Evolutionary conservation across 2,888 invertebrate genomes (phyloP).

Genomic region (Hirtodrosophila cameraria): DNA sequence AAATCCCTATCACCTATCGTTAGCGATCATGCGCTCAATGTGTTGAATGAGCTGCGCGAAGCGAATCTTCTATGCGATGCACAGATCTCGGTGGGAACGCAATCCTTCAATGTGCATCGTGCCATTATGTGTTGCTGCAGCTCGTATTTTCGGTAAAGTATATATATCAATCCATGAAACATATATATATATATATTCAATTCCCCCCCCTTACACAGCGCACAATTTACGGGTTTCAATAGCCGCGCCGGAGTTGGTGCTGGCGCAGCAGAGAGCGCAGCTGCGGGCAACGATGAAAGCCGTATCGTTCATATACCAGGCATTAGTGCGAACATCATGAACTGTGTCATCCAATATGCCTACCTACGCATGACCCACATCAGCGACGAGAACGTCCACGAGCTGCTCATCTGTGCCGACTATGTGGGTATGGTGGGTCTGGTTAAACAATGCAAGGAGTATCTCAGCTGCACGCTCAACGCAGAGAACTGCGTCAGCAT

Average conservation of each 20-base stretch:
- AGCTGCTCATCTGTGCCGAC: slow-evolving; percentile 93
- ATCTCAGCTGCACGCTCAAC: slow-evolving; percentile 88
- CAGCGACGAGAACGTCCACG: slow-evolving; percentile 91
- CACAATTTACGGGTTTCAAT: slow-evolving; percentile 81
- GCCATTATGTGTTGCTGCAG: slow-evolving; percentile 95
- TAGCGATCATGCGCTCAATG: slow-evolving; percentile 93
- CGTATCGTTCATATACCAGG: slow-evolving; percentile 91
- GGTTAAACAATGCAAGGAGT: slow-evolving; percentile 91
- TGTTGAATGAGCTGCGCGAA: slow-evolving; percentile 92
- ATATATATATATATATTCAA: too few relatives aligned
- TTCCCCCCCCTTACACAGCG: too few relatives aligned
- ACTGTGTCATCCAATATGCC: slow-evolving; percentile 92
- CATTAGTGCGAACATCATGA: slow-evolving; percentile 91
- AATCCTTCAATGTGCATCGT: slow-evolving; percentile 93
- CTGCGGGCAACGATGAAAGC: slow-evolving; percentile 84
- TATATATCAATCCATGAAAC: too few relatives aligned
- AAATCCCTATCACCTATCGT: slow-evolving; percentile 85
- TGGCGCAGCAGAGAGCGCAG: slow-evolving; percentile 8
- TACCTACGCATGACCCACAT: slow-evolving; percentile 92
- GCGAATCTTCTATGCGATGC: slow-evolving; percentile 95
- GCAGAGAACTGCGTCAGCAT: slow-evolving; percentile 93
- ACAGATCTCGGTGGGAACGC: slow-evolving; percentile 91
- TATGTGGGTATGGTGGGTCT: slow-evolving; percentile 94
- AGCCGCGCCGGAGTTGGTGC: slow-evolving; percentile 37
- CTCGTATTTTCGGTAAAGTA: slow-evolving; percentile 93